Conservation (phyloP, 2,888 invertebrate species). For the Cetonia aurata region DNA sequence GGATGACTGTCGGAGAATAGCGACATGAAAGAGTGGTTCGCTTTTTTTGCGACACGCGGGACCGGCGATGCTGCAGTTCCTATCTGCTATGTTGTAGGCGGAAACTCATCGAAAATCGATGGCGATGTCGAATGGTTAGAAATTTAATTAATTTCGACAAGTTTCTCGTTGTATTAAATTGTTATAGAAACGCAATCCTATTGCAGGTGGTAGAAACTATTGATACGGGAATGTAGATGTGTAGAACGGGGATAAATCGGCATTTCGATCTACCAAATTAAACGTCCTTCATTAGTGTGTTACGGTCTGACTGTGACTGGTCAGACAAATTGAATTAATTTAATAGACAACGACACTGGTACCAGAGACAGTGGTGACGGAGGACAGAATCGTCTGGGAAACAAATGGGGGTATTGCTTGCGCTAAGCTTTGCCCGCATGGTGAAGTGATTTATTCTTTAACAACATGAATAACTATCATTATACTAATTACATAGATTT, state of each 20-base stretch:
- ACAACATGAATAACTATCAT: conserved; percentile 5
- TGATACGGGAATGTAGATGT: neutral
- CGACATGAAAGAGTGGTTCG: conserved; percentile 8
- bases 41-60: conserved; percentile 40
- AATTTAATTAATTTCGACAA: conserved; percentile 17
- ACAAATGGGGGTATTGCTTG: conserved; percentile 9
- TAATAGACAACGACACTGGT: conserved; percentile 20
- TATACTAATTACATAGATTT: conserved; percentile 6
- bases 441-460: conserved; percentile 29
- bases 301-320: conserved; percentile 29
- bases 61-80: conserved; percentile 35
- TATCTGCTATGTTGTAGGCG: neutral
- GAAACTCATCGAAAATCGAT: conserved; percentile 22
- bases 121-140: neutral
- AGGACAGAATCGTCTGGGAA: neutral
- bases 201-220: neutral
- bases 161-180: conserved; percentile 4
- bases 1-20: conserved; percentile 31
- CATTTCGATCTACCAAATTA: conserved; percentile 35
- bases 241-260: conserved; percentile 22
- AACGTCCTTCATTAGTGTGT: conserved; percentile 30
- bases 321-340: conserved; percentile 40
- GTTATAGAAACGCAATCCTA: conserved; percentile 9
- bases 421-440: conserved; percentile 21
- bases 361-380: conserved; percentile 8